phyloP scores from a whole-genome alignment of 1,140 invertebrate species.

The Samia ricini region DNA sequence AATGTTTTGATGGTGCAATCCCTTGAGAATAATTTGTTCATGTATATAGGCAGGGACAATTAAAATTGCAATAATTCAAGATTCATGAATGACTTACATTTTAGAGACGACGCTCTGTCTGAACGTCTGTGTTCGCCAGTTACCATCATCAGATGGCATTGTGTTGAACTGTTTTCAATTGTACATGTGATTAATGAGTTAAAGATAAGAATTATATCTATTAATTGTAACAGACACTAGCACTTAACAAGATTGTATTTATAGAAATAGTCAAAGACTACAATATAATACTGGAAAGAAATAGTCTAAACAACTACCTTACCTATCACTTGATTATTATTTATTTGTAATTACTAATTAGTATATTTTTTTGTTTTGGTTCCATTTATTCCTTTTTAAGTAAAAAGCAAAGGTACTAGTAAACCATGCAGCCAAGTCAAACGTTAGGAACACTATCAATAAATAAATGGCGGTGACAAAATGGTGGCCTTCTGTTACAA shows the following conservation, averaged over 20 bases:
- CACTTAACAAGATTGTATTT: background rate
- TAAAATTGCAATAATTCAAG: background rate
- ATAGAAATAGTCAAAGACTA: background rate
- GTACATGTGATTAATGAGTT: constrained; percentile 29
- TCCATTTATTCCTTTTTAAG: too few species aligned
- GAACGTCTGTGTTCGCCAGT: constrained; percentile 59
- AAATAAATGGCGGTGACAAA: too few species aligned
- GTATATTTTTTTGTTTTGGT: too few species aligned
- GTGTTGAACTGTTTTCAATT: constrained; percentile 37
- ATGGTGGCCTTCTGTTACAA: too few species aligned
- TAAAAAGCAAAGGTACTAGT: too few species aligned
- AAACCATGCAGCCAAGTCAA: too few species aligned
- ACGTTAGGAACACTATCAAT: too few species aligned
- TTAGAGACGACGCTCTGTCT: constrained; percentile 62
- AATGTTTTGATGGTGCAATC: too few species aligned
- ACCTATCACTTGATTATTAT: background rate
- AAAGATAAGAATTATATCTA: background rate
- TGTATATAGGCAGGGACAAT: too few species aligned
- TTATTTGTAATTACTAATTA: too few species aligned
- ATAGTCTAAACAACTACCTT: background rate
- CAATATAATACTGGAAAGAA: too few species aligned
- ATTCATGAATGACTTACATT: constrained; percentile 61
- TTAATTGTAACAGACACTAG: background rate
- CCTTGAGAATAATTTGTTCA: too few species aligned
- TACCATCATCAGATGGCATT: constrained; percentile 64